Conservation (phyloP, 2,797 vertebrate species). For the Knipowitschia caucasica region DNA sequence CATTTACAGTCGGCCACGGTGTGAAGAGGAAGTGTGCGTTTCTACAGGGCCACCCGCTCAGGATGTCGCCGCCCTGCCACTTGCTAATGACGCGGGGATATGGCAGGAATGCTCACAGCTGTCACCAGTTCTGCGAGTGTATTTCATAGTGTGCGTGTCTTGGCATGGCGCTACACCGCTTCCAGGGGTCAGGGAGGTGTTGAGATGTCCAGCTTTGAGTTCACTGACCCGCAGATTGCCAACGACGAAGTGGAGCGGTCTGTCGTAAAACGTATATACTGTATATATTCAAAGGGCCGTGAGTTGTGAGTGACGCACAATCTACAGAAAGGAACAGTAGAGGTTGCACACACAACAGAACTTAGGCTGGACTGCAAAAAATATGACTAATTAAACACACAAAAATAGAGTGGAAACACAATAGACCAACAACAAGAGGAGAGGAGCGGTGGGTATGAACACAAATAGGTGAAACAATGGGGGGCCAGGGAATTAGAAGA, state of each 20-base stretch:
- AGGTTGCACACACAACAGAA: no score
- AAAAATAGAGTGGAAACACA: no score
- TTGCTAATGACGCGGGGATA: slow-evolving; percentile 63
- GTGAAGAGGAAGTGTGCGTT: slow-evolving; percentile 75
- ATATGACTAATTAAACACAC: no score
- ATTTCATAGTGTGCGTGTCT: slow-evolving; percentile 15
- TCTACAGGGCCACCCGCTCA: slow-evolving; percentile 73
- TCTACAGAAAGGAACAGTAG: no score
- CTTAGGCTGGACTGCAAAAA: no score
- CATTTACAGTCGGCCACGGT: no score
- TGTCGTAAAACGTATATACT: no score
- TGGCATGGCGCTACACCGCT: slow-evolving; percentile 12
- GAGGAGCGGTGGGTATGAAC: no score
- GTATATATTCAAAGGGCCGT: slow-evolving; percentile 7
- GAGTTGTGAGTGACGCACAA: neutral
- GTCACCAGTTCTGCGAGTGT: slow-evolving; percentile 56
- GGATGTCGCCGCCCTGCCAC: slow-evolving; percentile 79
- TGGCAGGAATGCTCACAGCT: slow-evolving; percentile 64
- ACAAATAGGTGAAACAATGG: no score
- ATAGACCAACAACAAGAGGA: no score
- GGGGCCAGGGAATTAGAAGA: no score
- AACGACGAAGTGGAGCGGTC: slow-evolving; percentile 30
- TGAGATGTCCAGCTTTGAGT: slow-evolving; percentile 22
- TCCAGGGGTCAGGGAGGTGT: slow-evolving; percentile 25
- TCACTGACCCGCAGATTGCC: slow-evolving; percentile 27